Percentiles rank a stretch among this genome's conserved stretches.
Conservation (phyloP, 2,797 vertebrate species). For the Glyptemys insculpta region DNA sequence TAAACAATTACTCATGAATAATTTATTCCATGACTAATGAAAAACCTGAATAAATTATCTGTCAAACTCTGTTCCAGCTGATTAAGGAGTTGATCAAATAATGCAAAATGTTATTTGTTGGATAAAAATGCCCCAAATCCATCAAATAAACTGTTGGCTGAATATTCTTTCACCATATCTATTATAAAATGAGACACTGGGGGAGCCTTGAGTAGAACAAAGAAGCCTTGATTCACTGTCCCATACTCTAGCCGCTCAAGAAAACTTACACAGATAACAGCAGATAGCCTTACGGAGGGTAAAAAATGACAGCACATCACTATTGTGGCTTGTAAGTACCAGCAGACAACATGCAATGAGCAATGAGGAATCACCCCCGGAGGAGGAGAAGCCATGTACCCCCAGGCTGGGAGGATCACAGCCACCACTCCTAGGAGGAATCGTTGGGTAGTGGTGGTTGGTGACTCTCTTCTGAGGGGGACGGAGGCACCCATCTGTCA, state of each 20-base stretch:
- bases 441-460: too few relatives aligned
- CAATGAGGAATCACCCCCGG: too few relatives aligned
- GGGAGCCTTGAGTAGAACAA: neutral
- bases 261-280: accelerated
- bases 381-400: too few relatives aligned
- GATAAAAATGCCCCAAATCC: neutral
- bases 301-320: accelerated
- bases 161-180: neutral
- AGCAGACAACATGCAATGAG: neutral
- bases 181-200: neutral
- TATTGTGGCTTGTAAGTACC: neutral
- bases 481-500: too few relatives aligned
- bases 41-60: neutral
- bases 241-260: neutral
- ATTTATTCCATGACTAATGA: neutral
- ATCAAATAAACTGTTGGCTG: neutral
- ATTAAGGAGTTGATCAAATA: neutral
- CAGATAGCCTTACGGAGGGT: neutral
- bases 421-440: too few relatives aligned
- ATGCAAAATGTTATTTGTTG: accelerated
- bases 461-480: too few relatives aligned
- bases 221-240: neutral
- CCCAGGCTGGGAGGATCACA: too few relatives aligned
- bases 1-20: neutral
- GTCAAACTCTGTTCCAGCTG: neutral